These are phyloP conservation scores for Orycteropus afer DNA, from an alignment of 2,113 vertebrate genomes.

Conservation along the genomic window DNA sequence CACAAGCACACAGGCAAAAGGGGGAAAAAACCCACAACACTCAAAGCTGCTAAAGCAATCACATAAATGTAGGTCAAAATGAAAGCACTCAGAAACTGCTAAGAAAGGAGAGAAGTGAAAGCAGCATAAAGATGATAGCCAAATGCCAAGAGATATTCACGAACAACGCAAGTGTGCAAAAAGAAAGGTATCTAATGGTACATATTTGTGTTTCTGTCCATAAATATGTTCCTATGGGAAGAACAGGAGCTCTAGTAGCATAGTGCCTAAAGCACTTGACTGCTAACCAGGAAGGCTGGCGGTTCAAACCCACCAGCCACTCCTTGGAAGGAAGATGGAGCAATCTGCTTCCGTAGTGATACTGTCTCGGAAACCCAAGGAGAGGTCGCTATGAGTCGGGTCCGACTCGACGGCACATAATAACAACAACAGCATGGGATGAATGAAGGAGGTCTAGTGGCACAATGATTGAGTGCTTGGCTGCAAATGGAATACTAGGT, in stretches of 20 bases:
- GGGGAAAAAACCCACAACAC: neutral
- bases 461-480: neutral
- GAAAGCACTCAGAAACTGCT: conserved; percentile 30
- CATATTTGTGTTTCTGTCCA: neutral
- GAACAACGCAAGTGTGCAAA: neutral
- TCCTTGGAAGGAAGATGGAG: neutral
- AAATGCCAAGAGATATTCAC: neutral
- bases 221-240: neutral
- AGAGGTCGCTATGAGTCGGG: no score
- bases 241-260: neutral
- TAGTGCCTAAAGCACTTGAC: neutral
- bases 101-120: conserved; percentile 19
- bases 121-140: neutral
- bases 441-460: neutral
- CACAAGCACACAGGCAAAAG: neutral
- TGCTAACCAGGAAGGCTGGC: neutral
- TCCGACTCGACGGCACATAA: no score
- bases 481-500: neutral
- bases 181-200: neutral
- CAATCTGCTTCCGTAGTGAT: neutral
- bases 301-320: neutral
- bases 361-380: neutral
- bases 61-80: conserved; percentile 34
- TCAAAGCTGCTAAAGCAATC: neutral
- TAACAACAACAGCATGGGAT: no score